These are phyloP conservation scores for Glaucomys volans DNA, from an alignment of 2,113 vertebrate genomes.

Conservation along the genomic window DNA sequence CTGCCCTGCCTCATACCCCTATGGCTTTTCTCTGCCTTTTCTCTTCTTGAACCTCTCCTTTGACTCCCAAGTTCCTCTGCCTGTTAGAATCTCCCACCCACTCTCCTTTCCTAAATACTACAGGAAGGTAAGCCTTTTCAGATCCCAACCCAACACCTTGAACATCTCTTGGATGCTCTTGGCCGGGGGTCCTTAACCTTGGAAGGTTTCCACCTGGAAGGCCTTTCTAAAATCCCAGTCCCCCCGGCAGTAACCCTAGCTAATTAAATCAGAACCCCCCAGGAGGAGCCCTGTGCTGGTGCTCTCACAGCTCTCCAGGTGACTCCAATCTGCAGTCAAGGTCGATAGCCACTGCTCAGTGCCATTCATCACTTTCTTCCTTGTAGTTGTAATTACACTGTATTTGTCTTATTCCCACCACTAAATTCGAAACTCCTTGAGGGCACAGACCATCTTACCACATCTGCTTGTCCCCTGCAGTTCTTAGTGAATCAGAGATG, in stretches of 20 bases:
- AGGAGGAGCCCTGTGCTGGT: constrained; percentile 2
- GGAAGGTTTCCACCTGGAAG: not conserved
- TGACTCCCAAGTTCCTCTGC: not conserved
- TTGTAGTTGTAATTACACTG: constrained; percentile 75
- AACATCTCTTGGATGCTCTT: not conserved
- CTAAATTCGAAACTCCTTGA: constrained; percentile 79
- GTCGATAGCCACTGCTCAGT: constrained; percentile 63
- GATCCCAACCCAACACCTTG: not conserved
- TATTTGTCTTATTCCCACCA: constrained; percentile 72
- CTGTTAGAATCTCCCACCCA: not conserved
- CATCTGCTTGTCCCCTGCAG: constrained; percentile 74
- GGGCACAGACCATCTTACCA: constrained; percentile 72
- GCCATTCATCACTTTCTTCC: constrained; percentile 76
- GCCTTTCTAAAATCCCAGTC: not conserved
- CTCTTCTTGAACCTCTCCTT: not conserved
- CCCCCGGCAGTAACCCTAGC: not conserved
- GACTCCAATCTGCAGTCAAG: constrained; percentile 59
- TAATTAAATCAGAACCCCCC: constrained; percentile 55
- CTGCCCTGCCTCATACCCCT: not conserved
- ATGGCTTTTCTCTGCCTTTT: not conserved
- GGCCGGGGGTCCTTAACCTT: not conserved
- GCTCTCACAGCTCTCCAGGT: constrained; percentile 55
- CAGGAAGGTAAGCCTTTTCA: not conserved
- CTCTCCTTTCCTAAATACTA: not conserved
- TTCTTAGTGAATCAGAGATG: constrained; percentile 61